These are phyloP conservation scores for Germaria angustata DNA, from an alignment of 2,888 invertebrate genomes.

Conservation along the genomic window DNA sequence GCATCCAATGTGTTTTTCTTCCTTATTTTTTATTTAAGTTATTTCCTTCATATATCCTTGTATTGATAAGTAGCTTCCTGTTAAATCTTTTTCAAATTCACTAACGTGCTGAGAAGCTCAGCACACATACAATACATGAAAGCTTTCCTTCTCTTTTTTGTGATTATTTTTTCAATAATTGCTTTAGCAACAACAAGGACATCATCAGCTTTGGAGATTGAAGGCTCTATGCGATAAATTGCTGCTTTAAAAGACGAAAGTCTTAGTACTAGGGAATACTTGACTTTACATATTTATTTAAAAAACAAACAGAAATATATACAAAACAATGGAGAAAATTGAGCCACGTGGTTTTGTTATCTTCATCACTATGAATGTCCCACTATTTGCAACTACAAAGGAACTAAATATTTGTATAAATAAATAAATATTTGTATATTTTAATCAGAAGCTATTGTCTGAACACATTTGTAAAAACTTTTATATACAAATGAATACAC, in stretches of 20 bases:
- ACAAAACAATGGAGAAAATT: too few species aligned
- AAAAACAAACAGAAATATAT: too few species aligned
- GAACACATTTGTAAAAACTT: too few species aligned
- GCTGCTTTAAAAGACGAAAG: background rate
- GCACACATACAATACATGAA: background rate
- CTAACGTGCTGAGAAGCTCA: conserved; percentile 8
- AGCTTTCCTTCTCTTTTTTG: background rate
- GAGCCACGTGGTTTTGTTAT: too few species aligned
- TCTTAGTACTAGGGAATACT: background rate
- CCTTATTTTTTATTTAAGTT: conserved; percentile 49
- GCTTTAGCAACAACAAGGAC: background rate
- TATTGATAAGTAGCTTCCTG: conserved; percentile 63
- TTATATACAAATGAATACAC: too few species aligned
- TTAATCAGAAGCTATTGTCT: too few species aligned
- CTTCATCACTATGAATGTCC: too few species aligned
- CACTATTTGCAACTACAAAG: too few species aligned
- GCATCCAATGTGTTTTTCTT: conserved; percentile 9
- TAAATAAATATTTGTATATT: too few species aligned
- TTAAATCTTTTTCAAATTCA: conserved; percentile 60
- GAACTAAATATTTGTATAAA: too few species aligned
- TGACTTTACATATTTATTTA: background rate
- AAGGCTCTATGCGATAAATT: conserved; percentile 1
- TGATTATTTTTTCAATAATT: conserved; percentile 25
- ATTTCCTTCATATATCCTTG: conserved; percentile 61
- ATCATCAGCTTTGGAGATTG: background rate